Evolutionary conservation across 2,888 invertebrate species (phyloP).

Genomic region (Xiphydria camelus): DNA sequence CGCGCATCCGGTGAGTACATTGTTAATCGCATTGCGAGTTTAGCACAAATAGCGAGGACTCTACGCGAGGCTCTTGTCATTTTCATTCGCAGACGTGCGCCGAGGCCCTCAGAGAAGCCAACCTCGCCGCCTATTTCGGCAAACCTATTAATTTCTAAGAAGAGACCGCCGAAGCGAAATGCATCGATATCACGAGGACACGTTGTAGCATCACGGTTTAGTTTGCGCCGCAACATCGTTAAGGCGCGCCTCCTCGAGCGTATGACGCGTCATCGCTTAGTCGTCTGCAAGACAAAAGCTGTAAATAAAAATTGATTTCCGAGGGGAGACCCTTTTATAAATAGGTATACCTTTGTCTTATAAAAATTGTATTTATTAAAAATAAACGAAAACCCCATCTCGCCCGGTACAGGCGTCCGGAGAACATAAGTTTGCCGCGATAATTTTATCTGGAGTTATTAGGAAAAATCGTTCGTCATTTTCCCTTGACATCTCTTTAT

Average conservation of each 20-base stretch:
- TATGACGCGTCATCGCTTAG: background rate
- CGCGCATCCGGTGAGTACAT: slow-evolving; percentile 88
- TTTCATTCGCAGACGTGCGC: slow-evolving; percentile 78
- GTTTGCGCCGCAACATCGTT: slow-evolving; percentile 31
- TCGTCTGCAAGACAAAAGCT: slow-evolving; percentile 12
- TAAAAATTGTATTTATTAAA: slow-evolving; percentile 50
- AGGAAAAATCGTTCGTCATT: no score
- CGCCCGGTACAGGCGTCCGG: slow-evolving; percentile 11
- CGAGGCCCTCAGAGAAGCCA: slow-evolving; percentile 97
- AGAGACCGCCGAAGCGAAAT: slow-evolving; percentile 14
- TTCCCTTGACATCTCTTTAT: no score
- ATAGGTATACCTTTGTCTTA: slow-evolving; percentile 38
- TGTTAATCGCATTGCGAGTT: no score
- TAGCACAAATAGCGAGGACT: no score
- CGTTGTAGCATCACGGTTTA: slow-evolving; percentile 41
- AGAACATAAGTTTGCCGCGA: no score
- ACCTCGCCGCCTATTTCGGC: slow-evolving; percentile 91
- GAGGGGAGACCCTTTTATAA: slow-evolving; percentile 31
- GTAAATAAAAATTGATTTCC: slow-evolving; percentile 32
- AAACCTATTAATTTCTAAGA: slow-evolving; percentile 95
- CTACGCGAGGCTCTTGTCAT: no score
- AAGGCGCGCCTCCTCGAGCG: slow-evolving; percentile 13
- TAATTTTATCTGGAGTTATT: no score
- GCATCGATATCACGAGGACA: slow-evolving; percentile 26
- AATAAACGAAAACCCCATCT: slow-evolving; percentile 40